These are phyloP conservation scores for Leuciscus idus DNA, from an alignment of 2,113 vertebrate species.

Conservation along the genomic window DNA sequence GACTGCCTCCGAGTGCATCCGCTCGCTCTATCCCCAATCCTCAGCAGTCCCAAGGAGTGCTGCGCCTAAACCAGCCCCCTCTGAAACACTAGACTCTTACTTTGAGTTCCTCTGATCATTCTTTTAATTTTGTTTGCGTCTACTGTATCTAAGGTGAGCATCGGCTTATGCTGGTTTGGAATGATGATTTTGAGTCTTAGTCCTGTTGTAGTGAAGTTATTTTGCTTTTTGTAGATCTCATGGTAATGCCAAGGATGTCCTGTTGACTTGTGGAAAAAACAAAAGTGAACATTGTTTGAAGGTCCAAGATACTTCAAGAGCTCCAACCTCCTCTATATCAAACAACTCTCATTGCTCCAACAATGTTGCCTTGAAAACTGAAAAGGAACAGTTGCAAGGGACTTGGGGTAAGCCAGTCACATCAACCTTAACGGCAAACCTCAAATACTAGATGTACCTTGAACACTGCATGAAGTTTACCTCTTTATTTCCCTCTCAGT, in stretches of 20 bases:
- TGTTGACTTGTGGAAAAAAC: constrained; percentile 24
- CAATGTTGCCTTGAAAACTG: background rate
- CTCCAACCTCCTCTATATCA: constrained; percentile 1
- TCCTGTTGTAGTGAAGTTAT: background rate
- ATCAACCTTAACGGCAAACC: background rate
- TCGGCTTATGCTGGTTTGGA: background rate
- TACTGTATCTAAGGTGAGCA: constrained; percentile 63
- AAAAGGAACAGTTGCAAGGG: background rate
- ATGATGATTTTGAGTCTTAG: background rate
- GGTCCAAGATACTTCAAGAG: background rate
- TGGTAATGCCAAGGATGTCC: background rate
- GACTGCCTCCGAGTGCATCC: constrained; percentile 65
- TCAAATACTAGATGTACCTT: background rate
- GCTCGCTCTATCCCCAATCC: constrained; percentile 61
- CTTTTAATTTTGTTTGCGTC: constrained; percentile 32
- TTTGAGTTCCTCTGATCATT: constrained; percentile 52
- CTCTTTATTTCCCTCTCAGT: background rate
- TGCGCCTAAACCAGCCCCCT: constrained; percentile 59
- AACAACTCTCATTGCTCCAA: background rate
- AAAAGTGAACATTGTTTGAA: constrained; percentile 29
- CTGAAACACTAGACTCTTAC: constrained; percentile 43
- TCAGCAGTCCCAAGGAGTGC: constrained; percentile 63
- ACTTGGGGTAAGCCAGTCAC: background rate
- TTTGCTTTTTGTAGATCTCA: constrained; percentile 18
- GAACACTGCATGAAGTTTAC: background rate